A percentile compares a stretch with the other conserved stretches of the same genome.
Evolutionary conservation across 2,888 invertebrate genomes (phyloP).

Genomic region (Sminthurinus aureus): DNA sequence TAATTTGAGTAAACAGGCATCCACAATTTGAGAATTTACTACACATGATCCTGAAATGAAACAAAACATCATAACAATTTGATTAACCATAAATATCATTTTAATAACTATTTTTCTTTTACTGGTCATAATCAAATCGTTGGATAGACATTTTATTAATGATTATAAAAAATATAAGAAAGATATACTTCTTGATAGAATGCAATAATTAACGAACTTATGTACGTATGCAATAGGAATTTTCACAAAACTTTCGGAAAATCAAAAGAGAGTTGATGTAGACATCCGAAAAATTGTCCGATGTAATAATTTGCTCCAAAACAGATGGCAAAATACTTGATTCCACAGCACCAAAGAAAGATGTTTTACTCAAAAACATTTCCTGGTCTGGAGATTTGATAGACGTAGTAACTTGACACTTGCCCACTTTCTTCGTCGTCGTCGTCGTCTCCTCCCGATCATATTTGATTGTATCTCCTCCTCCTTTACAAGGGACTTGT

Average conservation of each 20-base stretch:
- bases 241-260: constrained; percentile 46
- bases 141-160: no score
- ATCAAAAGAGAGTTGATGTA: constrained; percentile 35
- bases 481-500: neutral
- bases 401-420: neutral
- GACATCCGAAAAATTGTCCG: constrained; percentile 9
- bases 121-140: no score
- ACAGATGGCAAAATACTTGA: constrained; percentile 30
- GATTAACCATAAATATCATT: neutral
- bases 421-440: constrained; percentile 3
- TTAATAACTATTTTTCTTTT: no score
- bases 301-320: constrained; percentile 21
- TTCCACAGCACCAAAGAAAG: constrained; percentile 37
- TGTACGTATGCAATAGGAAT: constrained; percentile 46
- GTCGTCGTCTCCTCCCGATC: neutral
- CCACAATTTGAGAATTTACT: constrained; percentile 43
- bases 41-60: constrained; percentile 29
- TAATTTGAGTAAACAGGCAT: constrained; percentile 46
- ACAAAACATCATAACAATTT: no score
- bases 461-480: neutral
- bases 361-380: constrained; percentile 23
- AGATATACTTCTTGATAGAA: neutral
- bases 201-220: neutral
- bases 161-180: no score
- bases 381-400: neutral